Evolutionary conservation across 1,140 invertebrate species (phyloP), one percentile per base, ranked within the genome.

Genomic region (Panulirus ornatus): DNA sequence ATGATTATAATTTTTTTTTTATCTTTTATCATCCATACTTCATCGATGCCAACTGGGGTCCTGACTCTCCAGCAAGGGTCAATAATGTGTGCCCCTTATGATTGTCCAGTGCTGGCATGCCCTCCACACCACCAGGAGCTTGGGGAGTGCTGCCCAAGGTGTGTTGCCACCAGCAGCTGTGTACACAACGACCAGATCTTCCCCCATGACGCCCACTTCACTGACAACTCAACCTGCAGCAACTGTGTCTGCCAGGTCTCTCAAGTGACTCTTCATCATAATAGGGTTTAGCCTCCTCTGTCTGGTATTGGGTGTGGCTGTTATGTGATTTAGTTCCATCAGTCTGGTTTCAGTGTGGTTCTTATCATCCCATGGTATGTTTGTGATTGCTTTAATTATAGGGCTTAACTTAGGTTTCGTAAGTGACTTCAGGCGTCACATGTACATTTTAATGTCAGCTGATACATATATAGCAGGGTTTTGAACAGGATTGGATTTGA

Each of bases 71-170:
- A 75, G 71, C 36, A 36, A 36, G 71, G 71, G 6, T 75, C 71
- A 6, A 19, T 75, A n/a, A 40, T 14, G 19, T 75, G 71, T 9
- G 27, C 16, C 0, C 38, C 14, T 0, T 9, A 42, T 6, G n/a
- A 6, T 5, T 75, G 71, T 14, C 71, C 71, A 14, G 36, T 8
- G 1, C 71, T 75, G 16, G 6, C 71, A 19, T 75, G 71, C 36
- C 36, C 71, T n/a, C 1, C 42, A 6, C 36, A 75, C 36, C 36
- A 42, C 5, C 71, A 75, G 71, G 42, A 40, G 19, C 34, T 11
- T 3, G 71, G 71, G 40, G 71, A 75, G n/a, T 75, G 71, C n/a
- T 75, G 71, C n/a, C 71, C 71, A 16, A 6, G 8, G 27, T 75
- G 71, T 19, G 1, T 19, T 3, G 22, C 71, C 0, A 19, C 0